Conservation (phyloP, 2,888 invertebrate genomes). For the Nudaria mundana region DNA sequence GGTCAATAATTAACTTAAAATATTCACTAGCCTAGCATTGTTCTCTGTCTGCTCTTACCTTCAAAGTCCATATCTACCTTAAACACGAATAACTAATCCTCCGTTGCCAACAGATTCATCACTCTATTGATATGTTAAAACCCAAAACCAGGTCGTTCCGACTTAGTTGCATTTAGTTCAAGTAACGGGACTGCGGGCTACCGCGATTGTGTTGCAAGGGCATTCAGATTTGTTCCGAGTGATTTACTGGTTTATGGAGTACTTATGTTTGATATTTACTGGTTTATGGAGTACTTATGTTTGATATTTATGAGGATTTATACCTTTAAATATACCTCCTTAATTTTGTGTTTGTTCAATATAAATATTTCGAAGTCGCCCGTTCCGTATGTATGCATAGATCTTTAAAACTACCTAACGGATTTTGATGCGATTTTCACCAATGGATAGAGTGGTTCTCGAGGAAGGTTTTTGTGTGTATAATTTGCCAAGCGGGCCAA, state of each 20-base stretch:
- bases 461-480: too few relatives aligned
- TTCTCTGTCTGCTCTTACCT: constrained; percentile 4
- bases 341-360: too few relatives aligned
- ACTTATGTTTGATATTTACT: too few relatives aligned
- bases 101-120: constrained; percentile 24
- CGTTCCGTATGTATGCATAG: too few relatives aligned
- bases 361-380: too few relatives aligned
- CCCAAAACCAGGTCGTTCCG: constrained; percentile 55
- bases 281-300: too few relatives aligned
- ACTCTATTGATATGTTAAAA: constrained; percentile 61
- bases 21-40: constrained; percentile 2
- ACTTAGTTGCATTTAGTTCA: constrained; percentile 54
- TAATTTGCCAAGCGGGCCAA: too few relatives aligned
- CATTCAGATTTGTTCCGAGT: constrained; percentile 16
- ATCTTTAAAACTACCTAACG: too few relatives aligned
- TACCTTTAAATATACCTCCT: too few relatives aligned
- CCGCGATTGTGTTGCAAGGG: constrained; percentile 17
- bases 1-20: not conserved
- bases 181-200: constrained; percentile 55
- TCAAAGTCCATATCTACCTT: constrained; percentile 6
- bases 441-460: too few relatives aligned
- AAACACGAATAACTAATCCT: constrained; percentile 14
- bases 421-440: too few relatives aligned
- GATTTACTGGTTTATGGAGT: constrained; percentile 6
- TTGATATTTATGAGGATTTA: too few relatives aligned